A percentile compares a stretch with the other conserved stretches of the same genome.
Evolutionary conservation across 2,113 vertebrate species (phyloP).

Genomic region (Gambusia affinis): DNA sequence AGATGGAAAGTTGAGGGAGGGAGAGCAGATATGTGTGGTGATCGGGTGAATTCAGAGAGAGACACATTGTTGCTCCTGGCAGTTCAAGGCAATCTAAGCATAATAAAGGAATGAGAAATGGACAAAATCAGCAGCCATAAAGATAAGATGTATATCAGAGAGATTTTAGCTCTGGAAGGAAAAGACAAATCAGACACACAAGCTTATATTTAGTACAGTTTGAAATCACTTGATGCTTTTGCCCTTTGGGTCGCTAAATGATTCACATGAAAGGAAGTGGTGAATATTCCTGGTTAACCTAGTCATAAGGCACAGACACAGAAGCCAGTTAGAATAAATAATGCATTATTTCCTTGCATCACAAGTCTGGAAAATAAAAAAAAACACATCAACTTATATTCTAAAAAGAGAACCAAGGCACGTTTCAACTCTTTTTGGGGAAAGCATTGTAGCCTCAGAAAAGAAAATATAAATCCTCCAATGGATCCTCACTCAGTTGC

Average conservation of each 20-base stretch:
- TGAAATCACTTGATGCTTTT: neutral
- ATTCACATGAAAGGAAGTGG: neutral
- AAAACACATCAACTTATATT: neutral
- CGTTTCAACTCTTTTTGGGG: too few relatives aligned
- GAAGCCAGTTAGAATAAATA: constrained; percentile 5
- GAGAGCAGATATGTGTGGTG: constrained; percentile 27
- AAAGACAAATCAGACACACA: neutral
- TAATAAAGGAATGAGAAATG: neutral
- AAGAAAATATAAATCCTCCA: too few relatives aligned
- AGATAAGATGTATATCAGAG: neutral
- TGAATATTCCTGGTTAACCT: neutral
- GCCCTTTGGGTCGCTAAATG: neutral
- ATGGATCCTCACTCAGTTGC: too few relatives aligned
- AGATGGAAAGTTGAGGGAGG: constrained; percentile 51
- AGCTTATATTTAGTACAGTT: neutral
- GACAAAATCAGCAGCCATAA: neutral
- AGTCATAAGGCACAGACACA: neutral
- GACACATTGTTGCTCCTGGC: constrained; percentile 1
- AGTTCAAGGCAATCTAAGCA: constrained; percentile 18
- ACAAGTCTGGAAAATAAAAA: neutral
- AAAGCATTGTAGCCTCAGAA: too few relatives aligned
- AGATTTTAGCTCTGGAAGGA: constrained; percentile 1
- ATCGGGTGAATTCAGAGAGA: constrained; percentile 15
- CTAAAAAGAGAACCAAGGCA: too few relatives aligned
- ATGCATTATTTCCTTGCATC: neutral